Evolutionary conservation across 1,140 invertebrate genomes (phyloP), one percentile per base, ranked within the genome.

Genomic region (Leptinotarsa texana): DNA sequence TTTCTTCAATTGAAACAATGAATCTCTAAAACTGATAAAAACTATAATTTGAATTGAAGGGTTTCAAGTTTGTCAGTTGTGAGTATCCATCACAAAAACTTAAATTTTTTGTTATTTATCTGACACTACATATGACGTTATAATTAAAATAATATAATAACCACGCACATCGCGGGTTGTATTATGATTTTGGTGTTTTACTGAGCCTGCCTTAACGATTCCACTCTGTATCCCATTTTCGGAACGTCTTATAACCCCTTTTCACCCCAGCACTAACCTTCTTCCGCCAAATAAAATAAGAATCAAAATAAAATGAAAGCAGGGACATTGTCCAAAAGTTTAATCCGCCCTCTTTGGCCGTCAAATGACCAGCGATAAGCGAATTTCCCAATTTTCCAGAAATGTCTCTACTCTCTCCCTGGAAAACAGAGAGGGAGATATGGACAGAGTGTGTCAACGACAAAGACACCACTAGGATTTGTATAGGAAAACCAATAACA

Each of bases 271-370:
- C 69, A 75, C 72, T 75, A 66, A 75, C 78, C 71, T 79, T 72
- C 75, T 79, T 79, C 78, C 78, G 75, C 73, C 78, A 77, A 79
- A 79, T 79, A 79, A 79, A 79, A 79, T 79, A 74, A 79, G 78
- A 78, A 79, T 78, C 78, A 76, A 73, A 78, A 78, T 79, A 79
- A 79, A 79, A 75, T 78, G 61, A 75, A 71, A 63, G 74, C 73
- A 77, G 72, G 75, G 73, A 75, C 74, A 77, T 76, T 74, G 68
- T 75, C 74, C 76, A 72, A 75, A 74, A 78, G 72, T 78, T 75
- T 79, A 79, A 79, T 78, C 69, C 57, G 17, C 24, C 57, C 57
- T 21, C 57, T 33, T 27, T 27, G 51, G 51, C 51, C 49, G 24
- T 22, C 49, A 62, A 63, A 72, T 51, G 51, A 27, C 24, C 49